Percentiles rank a stretch among this genome's conserved stretches.
These are phyloP conservation scores for Microtus richardsoni DNA, from an alignment of 2,113 vertebrate species.

Conservation along the genomic window DNA sequence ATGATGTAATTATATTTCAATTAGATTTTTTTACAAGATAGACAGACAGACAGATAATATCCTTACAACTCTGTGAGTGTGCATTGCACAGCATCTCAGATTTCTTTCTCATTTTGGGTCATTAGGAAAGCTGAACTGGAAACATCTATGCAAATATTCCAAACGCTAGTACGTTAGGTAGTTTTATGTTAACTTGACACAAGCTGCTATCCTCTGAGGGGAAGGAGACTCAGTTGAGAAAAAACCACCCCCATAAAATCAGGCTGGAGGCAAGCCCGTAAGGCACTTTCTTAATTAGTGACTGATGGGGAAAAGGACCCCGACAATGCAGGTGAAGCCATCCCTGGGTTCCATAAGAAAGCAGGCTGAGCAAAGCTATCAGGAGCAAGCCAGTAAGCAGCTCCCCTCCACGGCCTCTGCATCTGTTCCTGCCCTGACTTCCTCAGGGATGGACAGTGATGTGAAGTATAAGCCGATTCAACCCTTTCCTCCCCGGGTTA, in stretches of 20 bases:
- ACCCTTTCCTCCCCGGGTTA: not conserved
- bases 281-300: not conserved
- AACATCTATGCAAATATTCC: not conserved
- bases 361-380: not conserved
- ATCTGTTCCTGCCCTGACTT: not conserved
- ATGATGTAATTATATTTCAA: not conserved
- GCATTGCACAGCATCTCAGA: not conserved
- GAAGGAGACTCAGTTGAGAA: not conserved
- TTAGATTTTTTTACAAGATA: not conserved
- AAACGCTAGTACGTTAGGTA: not conserved
- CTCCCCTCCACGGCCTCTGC: not conserved
- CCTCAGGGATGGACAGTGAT: not conserved
- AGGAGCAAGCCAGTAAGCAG: not conserved
- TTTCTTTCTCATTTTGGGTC: not conserved
- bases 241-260: not conserved
- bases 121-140: not conserved
- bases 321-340: not conserved
- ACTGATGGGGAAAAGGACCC: not conserved
- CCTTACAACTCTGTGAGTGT: not conserved
- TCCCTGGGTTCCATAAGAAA: not conserved
- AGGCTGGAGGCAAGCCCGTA: not conserved
- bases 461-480: not conserved
- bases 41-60: not conserved
- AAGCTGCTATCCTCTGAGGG: not conserved
- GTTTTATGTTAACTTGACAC: not conserved